Evolutionary conservation across 2,888 invertebrate species (phyloP).

Genomic region (Lobophora halterata): DNA sequence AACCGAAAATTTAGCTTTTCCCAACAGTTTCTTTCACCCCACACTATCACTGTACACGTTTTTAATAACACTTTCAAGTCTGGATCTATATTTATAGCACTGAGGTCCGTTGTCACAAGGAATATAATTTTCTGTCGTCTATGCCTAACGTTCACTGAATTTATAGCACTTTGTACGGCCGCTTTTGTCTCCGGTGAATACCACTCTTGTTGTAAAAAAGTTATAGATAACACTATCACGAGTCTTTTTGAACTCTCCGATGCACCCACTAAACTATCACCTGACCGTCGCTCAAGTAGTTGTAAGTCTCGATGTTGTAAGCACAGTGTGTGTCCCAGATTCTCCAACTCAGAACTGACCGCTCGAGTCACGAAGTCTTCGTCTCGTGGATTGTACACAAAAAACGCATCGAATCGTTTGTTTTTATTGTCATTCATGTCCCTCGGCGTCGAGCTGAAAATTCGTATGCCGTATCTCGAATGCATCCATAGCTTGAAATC

Average conservation of each 20-base stretch:
- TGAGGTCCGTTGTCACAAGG: slow-evolving; percentile 76
- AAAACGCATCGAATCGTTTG: slow-evolving; percentile 92
- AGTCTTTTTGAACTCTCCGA: slow-evolving; percentile 85
- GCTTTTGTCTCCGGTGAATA: slow-evolving; percentile 89
- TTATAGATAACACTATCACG: slow-evolving; percentile 89
- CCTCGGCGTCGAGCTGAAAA: slow-evolving; percentile 83
- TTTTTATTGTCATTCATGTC: slow-evolving; percentile 82
- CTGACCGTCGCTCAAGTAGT: slow-evolving; percentile 78
- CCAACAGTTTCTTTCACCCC: slow-evolving; percentile 93
- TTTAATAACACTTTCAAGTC: slow-evolving; percentile 87
- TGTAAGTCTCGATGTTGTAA: slow-evolving; percentile 84
- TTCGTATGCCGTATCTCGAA: slow-evolving; percentile 87
- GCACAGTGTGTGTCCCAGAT: slow-evolving; percentile 82
- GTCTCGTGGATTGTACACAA: slow-evolving; percentile 92
- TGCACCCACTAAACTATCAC: slow-evolving; percentile 77
- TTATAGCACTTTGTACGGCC: slow-evolving; percentile 87
- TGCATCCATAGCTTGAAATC: slow-evolving; percentile 90
- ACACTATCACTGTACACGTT: slow-evolving; percentile 87
- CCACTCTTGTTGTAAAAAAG: slow-evolving; percentile 92
- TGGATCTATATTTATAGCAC: slow-evolving; percentile 85
- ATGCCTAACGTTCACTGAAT: slow-evolving; percentile 83
- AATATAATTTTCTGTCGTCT: slow-evolving; percentile 81
- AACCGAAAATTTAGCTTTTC: slow-evolving; percentile 91
- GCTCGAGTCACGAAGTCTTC: slow-evolving; percentile 85
- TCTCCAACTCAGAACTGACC: slow-evolving; percentile 87